Base-by-base conservation (phyloP, 2,797 vertebrate species). In the Eremophila alpestris region DNA sequence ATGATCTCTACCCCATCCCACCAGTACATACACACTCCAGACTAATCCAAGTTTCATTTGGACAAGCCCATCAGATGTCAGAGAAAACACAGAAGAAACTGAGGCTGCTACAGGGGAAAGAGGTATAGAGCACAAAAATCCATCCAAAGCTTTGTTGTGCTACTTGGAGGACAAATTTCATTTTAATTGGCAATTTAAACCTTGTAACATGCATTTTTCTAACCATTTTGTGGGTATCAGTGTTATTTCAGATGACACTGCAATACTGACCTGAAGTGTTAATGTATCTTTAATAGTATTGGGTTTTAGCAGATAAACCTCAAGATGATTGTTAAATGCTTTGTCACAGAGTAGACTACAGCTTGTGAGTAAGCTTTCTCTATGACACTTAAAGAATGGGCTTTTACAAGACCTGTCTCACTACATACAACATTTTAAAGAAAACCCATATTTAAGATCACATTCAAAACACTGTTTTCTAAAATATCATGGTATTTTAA, bases 131-230 rank as follows among this genome's bases (percentile, higher is more conserved):
- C 34, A 83, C 46, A 91, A 18, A 83, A 70, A 83, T 38, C 60
- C 64, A 85, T 41, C 64, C 46, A 77, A 85, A 85, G 43, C 41
- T 86, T 75, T 74, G 54, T 32, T 92, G 74, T 49, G 26, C 68
- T 86, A 48, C 34, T 68, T 51, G 68, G 56, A 91, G 68, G 71
- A 60, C 16, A 71, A 46, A 29, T 90, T 94, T 89, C 62, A 46
- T 87, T 96, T 94, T 96, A 92, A 91, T 40, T 83, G 41, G 45
- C 38, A 65, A 32, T 77, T 76, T 95, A 94, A 95, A 95, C 60
- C 56, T 84, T 0, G 0, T n/a, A 92, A 79, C 79, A 79, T 80
- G 69, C 80, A 86, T 73, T 92, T 89, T 94, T 83, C 65, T 83
- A 71, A 73, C 34, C 9, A 12, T 78, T 89, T 78, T 70, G 52